Evolutionary conservation across 1,140 invertebrate species (phyloP), one percentile per base, ranked within the genome.

Genomic region (Drosophila melanogaster): DNA sequence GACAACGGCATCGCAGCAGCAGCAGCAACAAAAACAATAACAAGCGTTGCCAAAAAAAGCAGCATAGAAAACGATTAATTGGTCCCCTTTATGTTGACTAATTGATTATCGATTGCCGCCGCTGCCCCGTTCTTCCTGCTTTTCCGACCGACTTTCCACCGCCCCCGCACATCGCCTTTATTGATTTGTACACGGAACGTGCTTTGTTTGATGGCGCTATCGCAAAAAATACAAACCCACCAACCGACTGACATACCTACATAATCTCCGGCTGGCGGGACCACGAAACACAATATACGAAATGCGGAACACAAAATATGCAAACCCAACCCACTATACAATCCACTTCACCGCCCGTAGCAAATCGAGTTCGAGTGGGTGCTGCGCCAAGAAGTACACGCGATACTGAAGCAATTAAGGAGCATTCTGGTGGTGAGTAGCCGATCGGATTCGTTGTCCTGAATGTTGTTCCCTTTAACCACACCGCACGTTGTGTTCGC

Each of bases 321-420:
- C 73, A 77, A 76, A 76, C 51, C 55, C 26, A 76, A 65, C 55
- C 26, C 35, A 33, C 37, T 10, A 8, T 2, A 8, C 8, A 10
- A 14, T 37, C 7, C 19, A 22, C 19, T 22, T 22, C 19, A 22
- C 7, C 38, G 38, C 50, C 44, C 95, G 57, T 92, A 98, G 97
- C 97, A 98, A 95, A 95, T 96, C 93, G 97, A 98, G 93, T 98
- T 98, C 92, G 96, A 98, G 93, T 98, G 97, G 97, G 95, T 98
- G 43, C 93, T 98, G 46, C 95, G 96, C 77, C 95, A 97, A 92
- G 97, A 98, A 93, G 97, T 98, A 61, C 96, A 97, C 92, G 95
- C 95, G 54, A 96, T 97, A 77, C 93, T 98, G 81, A 95, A 95
- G 79, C 96, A 98, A 90, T 94, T 98, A 22, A 95, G 96, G 79